These are phyloP conservation scores for Chymomyza procnemis DNA, from an alignment of 2,888 invertebrate species.

Conservation along the genomic window DNA sequence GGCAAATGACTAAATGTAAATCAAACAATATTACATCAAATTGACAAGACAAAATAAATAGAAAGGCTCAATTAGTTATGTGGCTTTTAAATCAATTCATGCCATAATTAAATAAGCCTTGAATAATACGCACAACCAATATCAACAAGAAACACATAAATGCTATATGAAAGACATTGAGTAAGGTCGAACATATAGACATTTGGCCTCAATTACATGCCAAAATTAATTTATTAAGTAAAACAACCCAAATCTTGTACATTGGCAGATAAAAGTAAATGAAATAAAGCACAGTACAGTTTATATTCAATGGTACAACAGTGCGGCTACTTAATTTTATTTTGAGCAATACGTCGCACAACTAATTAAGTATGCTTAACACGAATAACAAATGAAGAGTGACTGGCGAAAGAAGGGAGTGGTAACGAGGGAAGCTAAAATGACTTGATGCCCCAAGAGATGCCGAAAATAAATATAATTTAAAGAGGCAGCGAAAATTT, in stretches of 20 bases:
- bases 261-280: not conserved
- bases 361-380: constrained; percentile 16
- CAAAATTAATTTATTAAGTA: not conserved
- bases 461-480: too few relatives aligned
- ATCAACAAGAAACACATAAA: not conserved
- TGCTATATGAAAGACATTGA: not conserved
- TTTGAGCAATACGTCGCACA: not conserved
- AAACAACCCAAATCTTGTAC: not conserved
- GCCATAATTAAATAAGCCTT: not conserved
- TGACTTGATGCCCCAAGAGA: too few relatives aligned
- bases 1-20: not conserved
- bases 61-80: not conserved
- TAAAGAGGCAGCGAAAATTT: too few relatives aligned
- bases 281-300: not conserved
- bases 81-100: not conserved
- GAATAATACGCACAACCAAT: not conserved
- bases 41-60: constrained; percentile 5
- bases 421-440: not conserved
- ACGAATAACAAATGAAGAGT: not conserved
- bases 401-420: not conserved
- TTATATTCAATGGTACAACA: not conserved
- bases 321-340: constrained; percentile 12
- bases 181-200: not conserved
- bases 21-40: constrained; percentile 3
- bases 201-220: not conserved